A percentile compares a stretch with the other conserved stretches of the same genome.
phyloP scores from a whole-genome alignment of 2,888 invertebrate species.

The Stenichneumon culpator region DNA sequence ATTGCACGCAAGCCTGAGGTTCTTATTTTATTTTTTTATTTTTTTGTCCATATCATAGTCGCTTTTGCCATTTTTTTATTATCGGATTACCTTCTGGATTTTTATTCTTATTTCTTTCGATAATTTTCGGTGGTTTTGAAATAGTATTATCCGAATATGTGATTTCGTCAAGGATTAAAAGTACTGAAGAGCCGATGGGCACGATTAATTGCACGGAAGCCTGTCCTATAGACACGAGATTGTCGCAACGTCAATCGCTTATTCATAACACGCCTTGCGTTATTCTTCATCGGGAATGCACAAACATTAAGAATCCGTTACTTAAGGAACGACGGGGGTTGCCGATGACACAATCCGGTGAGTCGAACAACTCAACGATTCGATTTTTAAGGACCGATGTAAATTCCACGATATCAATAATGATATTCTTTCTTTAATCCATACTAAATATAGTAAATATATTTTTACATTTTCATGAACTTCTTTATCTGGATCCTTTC shows the following conservation, averaged over 20 bases:
- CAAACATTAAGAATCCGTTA: slow-evolving; percentile 56
- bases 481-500: neutral
- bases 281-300: slow-evolving; percentile 52
- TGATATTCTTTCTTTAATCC: neutral
- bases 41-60: neutral
- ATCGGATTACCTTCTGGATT: neutral
- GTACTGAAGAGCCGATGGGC: neutral
- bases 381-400: slow-evolving; percentile 6
- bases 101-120: neutral
- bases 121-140: neutral
- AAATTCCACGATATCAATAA: slow-evolving; percentile 7
- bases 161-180: neutral
- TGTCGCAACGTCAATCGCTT: slow-evolving; percentile 55
- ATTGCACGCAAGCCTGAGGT: neutral
- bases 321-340: slow-evolving; percentile 50
- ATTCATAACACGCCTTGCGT: slow-evolving; percentile 61
- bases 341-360: slow-evolving; percentile 33
- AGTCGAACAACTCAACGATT: slow-evolving; percentile 32
- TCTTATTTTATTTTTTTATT: slow-evolving; percentile 1
- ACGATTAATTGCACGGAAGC: slow-evolving; percentile 3
- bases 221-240: slow-evolving; percentile 5
- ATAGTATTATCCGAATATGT: neutral
- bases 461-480: neutral
- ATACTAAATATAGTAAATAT: neutral
- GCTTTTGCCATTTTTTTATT: neutral